Evolutionary conservation across 2,888 invertebrate species (phyloP), one percentile per base, ranked within the genome.

Genomic region (Siphlonurus alternatus): DNA sequence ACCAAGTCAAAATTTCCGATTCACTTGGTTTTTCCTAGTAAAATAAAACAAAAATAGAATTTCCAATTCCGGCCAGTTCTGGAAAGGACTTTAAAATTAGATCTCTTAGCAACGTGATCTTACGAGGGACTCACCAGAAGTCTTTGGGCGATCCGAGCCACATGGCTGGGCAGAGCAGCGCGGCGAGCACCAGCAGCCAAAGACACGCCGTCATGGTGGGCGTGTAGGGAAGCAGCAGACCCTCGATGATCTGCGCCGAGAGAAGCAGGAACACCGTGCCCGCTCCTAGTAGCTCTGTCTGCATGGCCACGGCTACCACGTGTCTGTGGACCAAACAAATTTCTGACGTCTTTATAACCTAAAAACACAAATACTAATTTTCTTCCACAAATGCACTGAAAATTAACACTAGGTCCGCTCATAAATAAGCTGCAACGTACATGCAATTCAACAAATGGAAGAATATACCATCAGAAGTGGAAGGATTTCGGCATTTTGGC

Each of bases 91-190:
- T n/a, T n/a, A n/a, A n/a, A n/a, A n/a, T n/a, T n/a, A n/a, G n/a
- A n/a, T n/a, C n/a, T n/a, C n/a, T n/a, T n/a, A n/a, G n/a, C n/a
- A n/a, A n/a, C n/a, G n/a, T n/a, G n/a, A n/a, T n/a, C n/a, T n/a
- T n/a, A n/a, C n/a, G n/a, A n/a, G 1, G 22, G 15, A 74, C 79
- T 80, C 73, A 86, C 87, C 84, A 80, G 72, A 87, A 86, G 72
- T 88, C 86, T 71, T 84, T 86, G 0, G 87, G 86, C 0, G 85
- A 81, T 25, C 84, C 85, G 20, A 85, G 78, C 78, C 85, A 84
- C 73, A 83, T 79, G 1, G 83, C 74, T 0, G 86, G 85, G 15
- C 81, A 79, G 69, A 87, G 77, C 0, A 78, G 72, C 0, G 76
- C 76, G 0, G 81, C 81, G 19, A 87, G 80, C 23, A 86, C 76